Base-by-base conservation (phyloP, 2,888 invertebrate species). In the Agonopterix subpropinquella region DNA sequence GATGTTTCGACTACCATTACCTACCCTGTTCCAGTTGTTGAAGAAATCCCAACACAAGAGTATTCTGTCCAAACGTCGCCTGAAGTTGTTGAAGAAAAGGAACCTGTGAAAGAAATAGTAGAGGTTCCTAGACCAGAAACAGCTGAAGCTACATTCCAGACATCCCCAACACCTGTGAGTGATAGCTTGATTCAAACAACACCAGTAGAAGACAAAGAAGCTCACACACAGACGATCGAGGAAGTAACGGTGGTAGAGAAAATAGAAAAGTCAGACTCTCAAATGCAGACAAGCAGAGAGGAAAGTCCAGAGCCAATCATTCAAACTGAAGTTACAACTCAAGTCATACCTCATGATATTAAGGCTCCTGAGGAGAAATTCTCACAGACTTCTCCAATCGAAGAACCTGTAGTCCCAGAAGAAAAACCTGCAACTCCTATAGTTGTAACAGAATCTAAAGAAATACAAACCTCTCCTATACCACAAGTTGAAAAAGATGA, bases 101-200 rank as follows among this genome's bases (percentile, higher is more conserved):
- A 89, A 35, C 78, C 81, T 52, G 58, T 81, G 7, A 70, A 73
- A 49, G 82, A 85, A 54, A 78, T 80, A 52, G 57, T 69, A 56
- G 65, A 76, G 49, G 51, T 63, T 36, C 45, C 62, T 15, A 73
- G 72, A 55, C 75, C 77, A 37, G 80, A 80, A 56, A 77, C 78
- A 15, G 64, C 71, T 45, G 80, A 84, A 42, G 73, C 73, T 58
- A 84, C 87, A 53, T 71, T 89, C 37, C 92, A 91, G 70, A 91
- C 91, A 7, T 89, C 90, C 18, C 90, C 90, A 9, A 87, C 86
- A 53, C 71, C 75, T 45, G 64, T 83, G 0, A 82, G 73, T 48
- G 91, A 91, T 64, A 80, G 71, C 18, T 78, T 89, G 41, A 84
- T 90, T 47, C 94, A 95, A 81, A 94, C 94, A 4, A 85, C 89